These are phyloP conservation scores for Semibalanus balanoides DNA, from an alignment of 1,140 invertebrate species.

Conservation along the genomic window DNA sequence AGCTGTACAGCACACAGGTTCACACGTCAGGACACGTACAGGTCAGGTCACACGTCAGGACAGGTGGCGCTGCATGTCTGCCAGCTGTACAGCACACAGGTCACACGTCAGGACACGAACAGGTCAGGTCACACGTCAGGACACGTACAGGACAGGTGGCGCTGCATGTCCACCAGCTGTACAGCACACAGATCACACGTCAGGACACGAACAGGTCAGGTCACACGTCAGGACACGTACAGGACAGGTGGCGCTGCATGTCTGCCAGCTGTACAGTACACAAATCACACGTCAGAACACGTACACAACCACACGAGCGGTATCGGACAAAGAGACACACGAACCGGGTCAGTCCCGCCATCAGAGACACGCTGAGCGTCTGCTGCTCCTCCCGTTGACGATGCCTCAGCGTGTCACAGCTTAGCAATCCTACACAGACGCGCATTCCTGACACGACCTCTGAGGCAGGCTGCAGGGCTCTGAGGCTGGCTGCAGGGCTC, in stretches of 20 bases:
- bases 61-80: not conserved
- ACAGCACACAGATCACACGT: too few relatives aligned
- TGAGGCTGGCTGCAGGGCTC: too few relatives aligned
- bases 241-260: not conserved
- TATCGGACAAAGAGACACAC: too few relatives aligned
- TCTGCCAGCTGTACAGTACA: not conserved
- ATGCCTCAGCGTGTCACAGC: not conserved
- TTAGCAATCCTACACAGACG: not conserved
- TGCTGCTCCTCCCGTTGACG: not conserved
- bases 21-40: not conserved
- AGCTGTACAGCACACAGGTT: not conserved
- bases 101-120: too few relatives aligned
- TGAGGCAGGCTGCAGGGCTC: too few relatives aligned
- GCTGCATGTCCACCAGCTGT: not conserved
- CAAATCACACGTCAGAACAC: too few relatives aligned
- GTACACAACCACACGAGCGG: too few relatives aligned
- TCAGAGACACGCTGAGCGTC: not conserved
- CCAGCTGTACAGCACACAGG: not conserved
- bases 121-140: too few relatives aligned
- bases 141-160: not conserved
- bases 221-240: not conserved
- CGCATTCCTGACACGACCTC: too few relatives aligned
- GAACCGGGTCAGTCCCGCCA: too few relatives aligned
- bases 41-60: not conserved
- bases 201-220: too few relatives aligned